Percentiles rank a stretch among this genome's conserved stretches.
phyloP scores from a whole-genome alignment of 2,888 invertebrate species.

The Anodontia alba region DNA sequence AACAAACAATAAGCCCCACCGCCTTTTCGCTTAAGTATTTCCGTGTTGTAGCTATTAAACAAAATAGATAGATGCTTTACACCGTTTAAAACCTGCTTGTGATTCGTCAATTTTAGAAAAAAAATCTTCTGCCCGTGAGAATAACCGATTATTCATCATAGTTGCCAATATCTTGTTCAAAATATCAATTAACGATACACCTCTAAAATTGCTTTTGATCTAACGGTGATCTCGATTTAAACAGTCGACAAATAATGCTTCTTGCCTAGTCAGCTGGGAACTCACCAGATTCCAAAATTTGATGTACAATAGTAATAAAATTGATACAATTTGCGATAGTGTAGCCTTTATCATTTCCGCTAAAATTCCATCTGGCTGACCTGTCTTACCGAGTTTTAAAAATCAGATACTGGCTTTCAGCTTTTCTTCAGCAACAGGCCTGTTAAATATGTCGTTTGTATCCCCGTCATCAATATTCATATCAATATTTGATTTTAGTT shows the following conservation, averaged over 20 bases:
- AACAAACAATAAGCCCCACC: background rate
- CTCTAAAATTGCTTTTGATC: background rate
- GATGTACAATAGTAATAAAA: background rate
- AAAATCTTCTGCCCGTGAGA: background rate
- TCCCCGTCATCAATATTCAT: background rate
- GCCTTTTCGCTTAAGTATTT: slow-evolving; percentile 3
- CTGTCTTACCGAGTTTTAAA: background rate
- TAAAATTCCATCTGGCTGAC: background rate
- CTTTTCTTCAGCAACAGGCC: background rate
- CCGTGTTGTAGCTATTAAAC: background rate
- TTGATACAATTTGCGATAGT: background rate
- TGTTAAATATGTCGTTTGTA: background rate
- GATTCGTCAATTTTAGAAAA: background rate
- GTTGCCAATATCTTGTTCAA: background rate
- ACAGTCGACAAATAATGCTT: background rate
- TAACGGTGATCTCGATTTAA: background rate
- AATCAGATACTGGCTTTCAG: background rate
- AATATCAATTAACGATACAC: slow-evolving; percentile 7
- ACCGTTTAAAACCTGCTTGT: background rate
- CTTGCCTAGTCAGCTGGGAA: background rate
- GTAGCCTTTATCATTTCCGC: background rate
- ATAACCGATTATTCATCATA: background rate
- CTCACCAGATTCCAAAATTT: background rate
- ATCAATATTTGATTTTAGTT: background rate
- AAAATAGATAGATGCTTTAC: background rate